phyloP scores from a whole-genome alignment of 2,113 vertebrate genomes.

The Mandrillus leucophaeus region DNA sequence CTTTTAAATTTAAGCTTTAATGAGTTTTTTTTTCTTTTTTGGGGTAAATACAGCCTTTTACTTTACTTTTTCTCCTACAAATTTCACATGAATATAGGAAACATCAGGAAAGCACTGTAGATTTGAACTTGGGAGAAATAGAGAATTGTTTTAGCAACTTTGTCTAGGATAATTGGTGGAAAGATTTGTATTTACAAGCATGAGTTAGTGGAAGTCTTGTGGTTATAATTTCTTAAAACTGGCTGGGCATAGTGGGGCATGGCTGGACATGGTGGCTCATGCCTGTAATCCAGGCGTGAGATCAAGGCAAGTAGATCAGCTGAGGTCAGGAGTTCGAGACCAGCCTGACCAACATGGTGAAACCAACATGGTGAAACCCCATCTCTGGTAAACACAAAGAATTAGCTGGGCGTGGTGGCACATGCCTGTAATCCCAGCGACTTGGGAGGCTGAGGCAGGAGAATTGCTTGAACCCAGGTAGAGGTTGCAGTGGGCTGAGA shows the following conservation, averaged over 20 bases:
- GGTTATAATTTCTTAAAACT: constrained; percentile 18
- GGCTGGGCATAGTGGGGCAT: background rate
- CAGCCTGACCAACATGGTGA: no score
- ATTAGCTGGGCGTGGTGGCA: no score
- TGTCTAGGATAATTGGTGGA: background rate
- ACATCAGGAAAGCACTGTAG: background rate
- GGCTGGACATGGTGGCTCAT: no score
- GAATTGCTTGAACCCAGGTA: no score
- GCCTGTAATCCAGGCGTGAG: no score
- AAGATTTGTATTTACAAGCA: background rate
- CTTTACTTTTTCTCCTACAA: background rate
- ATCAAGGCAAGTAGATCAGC: no score
- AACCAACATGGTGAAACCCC: no score
- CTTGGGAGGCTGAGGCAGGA: no score
- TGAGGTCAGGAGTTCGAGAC: no score
- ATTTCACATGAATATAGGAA: background rate
- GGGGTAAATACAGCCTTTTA: background rate
- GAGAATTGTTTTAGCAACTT: background rate
- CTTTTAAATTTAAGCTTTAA: background rate
- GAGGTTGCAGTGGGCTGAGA: no score
- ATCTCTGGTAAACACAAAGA: no score
- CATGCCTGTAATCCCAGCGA: no score
- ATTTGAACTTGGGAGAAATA: constrained; percentile 13
- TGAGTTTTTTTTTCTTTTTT: background rate
- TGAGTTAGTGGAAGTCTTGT: background rate